phyloP scores from a whole-genome alignment of 2,888 invertebrate genomes.

The Brachyopa scutellaris region DNA sequence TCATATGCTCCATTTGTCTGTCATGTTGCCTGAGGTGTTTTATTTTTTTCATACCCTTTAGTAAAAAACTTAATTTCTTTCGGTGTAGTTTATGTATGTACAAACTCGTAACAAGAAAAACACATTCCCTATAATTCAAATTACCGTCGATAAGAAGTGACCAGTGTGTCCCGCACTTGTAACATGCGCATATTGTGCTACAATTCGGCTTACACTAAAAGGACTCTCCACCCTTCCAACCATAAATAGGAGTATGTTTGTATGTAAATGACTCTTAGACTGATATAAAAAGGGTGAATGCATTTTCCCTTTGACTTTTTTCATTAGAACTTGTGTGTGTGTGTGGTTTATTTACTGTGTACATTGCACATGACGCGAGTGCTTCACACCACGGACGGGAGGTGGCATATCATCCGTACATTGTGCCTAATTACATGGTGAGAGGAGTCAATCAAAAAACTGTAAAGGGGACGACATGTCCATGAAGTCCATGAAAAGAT shows the following conservation, averaged over 20 bases:
- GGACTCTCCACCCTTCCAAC: not conserved
- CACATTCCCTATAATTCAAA: conserved; percentile 33
- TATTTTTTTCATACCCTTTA: not conserved
- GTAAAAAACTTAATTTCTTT: conserved; percentile 4
- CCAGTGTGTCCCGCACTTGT: conserved; percentile 49
- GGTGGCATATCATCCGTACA: too few species aligned
- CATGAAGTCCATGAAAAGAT: too few species aligned
- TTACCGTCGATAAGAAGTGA: conserved; percentile 48
- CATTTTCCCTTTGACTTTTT: not conserved
- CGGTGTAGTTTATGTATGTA: conserved; percentile 44
- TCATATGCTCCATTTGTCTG: too few species aligned
- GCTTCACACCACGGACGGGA: not conserved
- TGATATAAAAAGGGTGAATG: not conserved
- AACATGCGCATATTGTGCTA: conserved; percentile 51
- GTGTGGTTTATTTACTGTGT: not conserved
- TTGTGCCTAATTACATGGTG: too few species aligned
- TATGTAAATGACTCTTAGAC: not conserved
- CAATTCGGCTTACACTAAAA: not conserved
- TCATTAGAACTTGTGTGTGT: not conserved
- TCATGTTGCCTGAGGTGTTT: not conserved
- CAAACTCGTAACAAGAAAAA: conserved; percentile 22
- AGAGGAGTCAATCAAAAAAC: too few species aligned
- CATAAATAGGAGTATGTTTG: too few species aligned
- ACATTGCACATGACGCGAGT: not conserved
- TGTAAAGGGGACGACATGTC: too few species aligned